phyloP scores from a whole-genome alignment of 1,140 invertebrate species.

The Eueides isabella region DNA sequence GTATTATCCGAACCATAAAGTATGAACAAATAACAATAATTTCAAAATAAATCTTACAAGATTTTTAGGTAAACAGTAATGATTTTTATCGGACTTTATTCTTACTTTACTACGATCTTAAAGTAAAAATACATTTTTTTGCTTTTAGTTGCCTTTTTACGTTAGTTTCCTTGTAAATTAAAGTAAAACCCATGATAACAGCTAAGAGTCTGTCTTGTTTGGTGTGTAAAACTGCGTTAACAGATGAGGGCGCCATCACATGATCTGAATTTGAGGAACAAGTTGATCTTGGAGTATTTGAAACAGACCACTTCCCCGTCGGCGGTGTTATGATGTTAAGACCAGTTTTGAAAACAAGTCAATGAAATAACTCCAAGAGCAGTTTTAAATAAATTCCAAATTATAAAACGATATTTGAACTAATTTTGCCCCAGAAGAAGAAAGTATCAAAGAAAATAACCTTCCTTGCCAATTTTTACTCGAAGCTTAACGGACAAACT shows the following conservation, averaged over 20 bases:
- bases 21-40: background rate
- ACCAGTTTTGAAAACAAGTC: background rate
- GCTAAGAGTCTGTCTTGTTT: background rate
- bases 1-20: background rate
- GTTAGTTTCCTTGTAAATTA: conserved; percentile 2
- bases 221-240: background rate
- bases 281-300: background rate
- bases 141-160: background rate
- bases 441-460: background rate
- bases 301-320: background rate
- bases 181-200: background rate
- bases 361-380: background rate
- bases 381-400: background rate
- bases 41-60: background rate
- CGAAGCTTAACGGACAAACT: background rate
- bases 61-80: background rate
- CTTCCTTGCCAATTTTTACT: background rate
- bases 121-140: conserved; percentile 5
- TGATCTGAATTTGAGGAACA: background rate
- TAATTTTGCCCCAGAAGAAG: background rate
- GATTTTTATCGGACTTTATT: conserved; percentile 1
- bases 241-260: background rate
- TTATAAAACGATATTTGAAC: background rate
- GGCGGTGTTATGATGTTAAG: too few species aligned
- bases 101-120: background rate